Evolutionary conservation across 2,113 vertebrate species (phyloP).

Genomic region (Ciconia maguari): DNA sequence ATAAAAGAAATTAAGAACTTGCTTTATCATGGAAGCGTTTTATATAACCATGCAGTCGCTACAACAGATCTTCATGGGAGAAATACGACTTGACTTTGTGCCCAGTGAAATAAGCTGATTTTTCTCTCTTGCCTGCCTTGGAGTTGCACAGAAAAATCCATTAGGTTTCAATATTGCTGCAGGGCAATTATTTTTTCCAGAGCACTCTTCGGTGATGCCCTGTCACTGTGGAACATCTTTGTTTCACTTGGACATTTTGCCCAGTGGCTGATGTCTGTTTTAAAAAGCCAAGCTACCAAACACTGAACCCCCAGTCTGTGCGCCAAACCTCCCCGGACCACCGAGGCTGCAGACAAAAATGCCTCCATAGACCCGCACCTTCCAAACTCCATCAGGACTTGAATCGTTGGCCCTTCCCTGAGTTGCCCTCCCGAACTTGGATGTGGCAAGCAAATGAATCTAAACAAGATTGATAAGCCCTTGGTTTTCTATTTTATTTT

Average conservation of each 20-base stretch:
- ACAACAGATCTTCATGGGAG: fast-evolving
- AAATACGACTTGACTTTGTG: fast-evolving
- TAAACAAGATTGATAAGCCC: neutral
- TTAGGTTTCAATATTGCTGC: neutral
- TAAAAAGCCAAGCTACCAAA: neutral
- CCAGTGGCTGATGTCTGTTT: neutral
- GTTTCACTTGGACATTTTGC: neutral
- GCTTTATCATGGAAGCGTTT: fast-evolving
- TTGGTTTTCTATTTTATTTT: neutral
- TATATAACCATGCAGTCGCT: fast-evolving
- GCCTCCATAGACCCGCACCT: fast-evolving
- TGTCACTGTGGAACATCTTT: neutral
- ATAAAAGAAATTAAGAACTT: fast-evolving
- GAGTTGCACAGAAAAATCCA: slow-evolving; percentile 3
- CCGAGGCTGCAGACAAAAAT: fast-evolving
- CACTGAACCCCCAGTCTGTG: fast-evolving
- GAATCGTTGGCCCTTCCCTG: neutral
- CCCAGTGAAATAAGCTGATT: neutral
- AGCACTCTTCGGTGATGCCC: neutral
- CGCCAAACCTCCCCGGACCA: fast-evolving
- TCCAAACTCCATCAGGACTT: neutral
- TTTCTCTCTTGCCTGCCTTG: neutral
- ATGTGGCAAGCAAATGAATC: neutral
- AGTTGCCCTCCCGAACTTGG: neutral
- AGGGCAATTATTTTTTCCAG: slow-evolving; percentile 16